Evolutionary conservation across 2,797 vertebrate species (phyloP).

Genomic region (Podargus strigoides): DNA sequence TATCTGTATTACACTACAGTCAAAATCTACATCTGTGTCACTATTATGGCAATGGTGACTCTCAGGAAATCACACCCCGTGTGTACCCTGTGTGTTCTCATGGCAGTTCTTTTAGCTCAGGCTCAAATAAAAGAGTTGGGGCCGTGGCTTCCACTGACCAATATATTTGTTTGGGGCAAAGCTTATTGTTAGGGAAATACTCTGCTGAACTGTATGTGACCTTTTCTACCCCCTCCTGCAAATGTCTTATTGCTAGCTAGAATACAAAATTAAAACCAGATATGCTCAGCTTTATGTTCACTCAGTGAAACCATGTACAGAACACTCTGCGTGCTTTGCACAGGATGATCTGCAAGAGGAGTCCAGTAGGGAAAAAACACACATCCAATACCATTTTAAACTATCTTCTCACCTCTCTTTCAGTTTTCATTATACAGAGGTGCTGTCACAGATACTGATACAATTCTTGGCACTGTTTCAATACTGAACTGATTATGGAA

Average conservation of each 20-base stretch:
- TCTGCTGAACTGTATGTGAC: slow-evolving; percentile 30
- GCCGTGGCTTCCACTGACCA: not conserved
- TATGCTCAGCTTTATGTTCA: not conserved
- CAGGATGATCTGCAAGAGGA: not conserved
- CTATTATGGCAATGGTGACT: not conserved
- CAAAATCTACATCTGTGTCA: not conserved
- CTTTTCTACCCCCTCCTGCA: not conserved
- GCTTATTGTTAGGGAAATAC: not conserved
- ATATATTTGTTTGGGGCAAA: not conserved
- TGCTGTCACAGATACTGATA: not conserved
- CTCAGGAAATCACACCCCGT: not conserved
- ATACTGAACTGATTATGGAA: not conserved
- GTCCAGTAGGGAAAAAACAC: not conserved
- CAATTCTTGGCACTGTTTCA: not conserved
- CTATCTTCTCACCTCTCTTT: not conserved
- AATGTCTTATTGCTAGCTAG: slow-evolving; percentile 5
- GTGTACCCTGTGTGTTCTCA: not conserved
- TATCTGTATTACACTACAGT: not conserved
- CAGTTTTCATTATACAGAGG: not conserved
- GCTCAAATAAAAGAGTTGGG: not conserved
- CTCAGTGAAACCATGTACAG: not conserved
- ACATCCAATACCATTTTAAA: not conserved
- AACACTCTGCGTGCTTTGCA: not conserved
- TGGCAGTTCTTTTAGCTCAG: not conserved
- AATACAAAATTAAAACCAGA: slow-evolving; percentile 47